Evolutionary conservation across 92 coral and sea anemone genomes (phyloP).

Genomic region (Umimayanthus kanabou): DNA sequence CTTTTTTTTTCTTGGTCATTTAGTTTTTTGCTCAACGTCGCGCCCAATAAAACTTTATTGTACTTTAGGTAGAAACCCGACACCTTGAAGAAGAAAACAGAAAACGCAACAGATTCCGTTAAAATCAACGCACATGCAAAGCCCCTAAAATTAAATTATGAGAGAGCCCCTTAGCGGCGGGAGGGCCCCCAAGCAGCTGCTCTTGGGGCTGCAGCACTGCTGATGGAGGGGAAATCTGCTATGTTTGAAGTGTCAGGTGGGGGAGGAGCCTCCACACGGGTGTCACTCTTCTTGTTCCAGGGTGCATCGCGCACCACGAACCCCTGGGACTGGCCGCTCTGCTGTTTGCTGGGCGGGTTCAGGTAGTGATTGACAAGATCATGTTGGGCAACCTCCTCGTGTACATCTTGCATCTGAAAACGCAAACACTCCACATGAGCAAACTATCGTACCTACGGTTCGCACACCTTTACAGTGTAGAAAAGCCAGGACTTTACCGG

Average conservation of each 20-base stretch:
- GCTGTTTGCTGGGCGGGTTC: conserved; percentile 92
- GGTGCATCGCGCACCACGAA: conserved; percentile 98
- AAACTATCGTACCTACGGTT: no score
- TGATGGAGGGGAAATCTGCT: conserved; percentile 96
- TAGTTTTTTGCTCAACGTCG: conserved; percentile 16
- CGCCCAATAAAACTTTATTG: conserved; percentile 4
- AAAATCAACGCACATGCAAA: not conserved
- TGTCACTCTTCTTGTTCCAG: conserved; percentile 68
- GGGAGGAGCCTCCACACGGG: conserved; percentile 47
- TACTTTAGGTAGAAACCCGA: conserved; percentile 24
- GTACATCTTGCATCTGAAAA: conserved; percentile 91
- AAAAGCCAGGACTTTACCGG: no score
- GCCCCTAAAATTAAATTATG: not conserved
- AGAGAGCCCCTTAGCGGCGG: conserved; percentile 28
- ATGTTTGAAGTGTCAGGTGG: conserved; percentile 93
- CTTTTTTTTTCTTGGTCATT: conserved; percentile 1
- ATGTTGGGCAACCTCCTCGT: conserved; percentile 81
- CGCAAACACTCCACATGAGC: not conserved
- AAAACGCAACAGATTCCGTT: conserved; percentile 29
- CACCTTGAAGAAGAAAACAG: conserved; percentile 16
- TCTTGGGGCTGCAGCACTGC: conserved; percentile 71
- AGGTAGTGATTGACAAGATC: conserved; percentile 86
- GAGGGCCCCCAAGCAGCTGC: conserved; percentile 78
- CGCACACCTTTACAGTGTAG: no score
- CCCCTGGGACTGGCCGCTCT: conserved; percentile 56